Evolutionary conservation across 1,140 invertebrate species (phyloP).

Genomic region (Piezodorus guildinii): DNA sequence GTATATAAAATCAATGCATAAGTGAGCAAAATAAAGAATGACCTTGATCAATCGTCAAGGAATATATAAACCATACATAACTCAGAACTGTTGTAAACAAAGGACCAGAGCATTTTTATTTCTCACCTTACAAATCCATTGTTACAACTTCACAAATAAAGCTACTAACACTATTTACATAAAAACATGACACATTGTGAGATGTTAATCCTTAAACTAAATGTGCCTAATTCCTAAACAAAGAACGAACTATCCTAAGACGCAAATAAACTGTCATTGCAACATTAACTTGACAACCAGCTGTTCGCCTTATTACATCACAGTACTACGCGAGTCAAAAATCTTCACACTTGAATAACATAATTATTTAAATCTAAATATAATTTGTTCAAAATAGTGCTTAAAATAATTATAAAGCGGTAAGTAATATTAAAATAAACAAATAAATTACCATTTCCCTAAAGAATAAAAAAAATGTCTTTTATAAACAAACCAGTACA

Average conservation of each 20-base stretch:
- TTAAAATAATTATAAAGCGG: neutral
- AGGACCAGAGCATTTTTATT: neutral
- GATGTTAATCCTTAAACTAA: conserved; percentile 4
- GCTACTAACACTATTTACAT: neutral
- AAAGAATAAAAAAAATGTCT: neutral
- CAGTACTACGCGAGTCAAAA: conserved; percentile 18
- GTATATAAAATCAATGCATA: neutral
- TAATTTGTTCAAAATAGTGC: neutral
- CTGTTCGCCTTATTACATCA: conserved; percentile 22
- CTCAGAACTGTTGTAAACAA: conserved; percentile 18
- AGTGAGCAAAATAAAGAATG: neutral
- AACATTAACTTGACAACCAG: conserved; percentile 24
- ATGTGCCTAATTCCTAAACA: conserved; percentile 8
- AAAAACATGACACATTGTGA: neutral
- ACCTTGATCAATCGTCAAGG: neutral
- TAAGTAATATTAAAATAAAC: neutral
- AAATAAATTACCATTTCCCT: neutral
- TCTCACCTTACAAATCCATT: neutral
- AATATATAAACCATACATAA: neutral
- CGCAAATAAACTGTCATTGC: conserved; percentile 25
- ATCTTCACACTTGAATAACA: neutral
- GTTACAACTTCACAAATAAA: neutral
- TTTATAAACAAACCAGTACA: neutral
- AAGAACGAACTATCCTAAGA: conserved; percentile 16
- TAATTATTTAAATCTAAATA: neutral